A percentile compares a stretch with the other conserved stretches of the same genome.
These are phyloP conservation scores for Momotus momota DNA, from an alignment of 2,797 vertebrate genomes.

Conservation along the genomic window DNA sequence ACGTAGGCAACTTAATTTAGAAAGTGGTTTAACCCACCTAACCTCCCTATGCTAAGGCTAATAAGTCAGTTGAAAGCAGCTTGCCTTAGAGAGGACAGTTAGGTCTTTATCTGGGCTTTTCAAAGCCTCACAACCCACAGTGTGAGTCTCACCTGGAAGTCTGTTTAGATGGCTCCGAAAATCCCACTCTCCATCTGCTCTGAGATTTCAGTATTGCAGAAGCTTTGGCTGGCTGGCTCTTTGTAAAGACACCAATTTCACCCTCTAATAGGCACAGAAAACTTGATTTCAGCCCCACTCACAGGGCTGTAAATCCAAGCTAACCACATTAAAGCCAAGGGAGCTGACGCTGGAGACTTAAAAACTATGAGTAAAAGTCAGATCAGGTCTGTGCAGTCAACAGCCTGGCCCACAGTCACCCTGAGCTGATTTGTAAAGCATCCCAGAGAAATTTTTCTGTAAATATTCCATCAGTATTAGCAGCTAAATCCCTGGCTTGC, in stretches of 20 bases:
- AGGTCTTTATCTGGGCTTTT: not conserved
- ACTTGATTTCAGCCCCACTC: not conserved
- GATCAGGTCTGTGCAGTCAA: not conserved
- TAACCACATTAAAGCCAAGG: not conserved
- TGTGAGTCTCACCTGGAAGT: not conserved
- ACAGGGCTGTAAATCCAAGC: not conserved
- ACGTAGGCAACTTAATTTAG: not conserved
- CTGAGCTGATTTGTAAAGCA: not conserved
- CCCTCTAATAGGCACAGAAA: not conserved
- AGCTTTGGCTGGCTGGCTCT: not conserved
- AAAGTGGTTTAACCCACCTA: not conserved
- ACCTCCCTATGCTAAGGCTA: not conserved
- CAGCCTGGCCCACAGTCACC: conserved; percentile 17
- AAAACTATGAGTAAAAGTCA: not conserved
- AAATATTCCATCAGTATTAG: conserved; percentile 9
- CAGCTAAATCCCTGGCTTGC: not conserved
- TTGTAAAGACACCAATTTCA: conserved; percentile 13
- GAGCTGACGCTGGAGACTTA: not conserved
- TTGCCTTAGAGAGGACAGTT: not conserved
- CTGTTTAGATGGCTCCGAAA: not conserved
- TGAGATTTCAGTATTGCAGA: not conserved
- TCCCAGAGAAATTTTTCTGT: not conserved
- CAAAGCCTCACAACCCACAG: not conserved
- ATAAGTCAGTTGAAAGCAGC: not conserved
- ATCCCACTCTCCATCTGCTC: not conserved